These are phyloP conservation scores for Amia ocellicauda DNA, from an alignment of 2,113 vertebrate species.

Conservation along the genomic window DNA sequence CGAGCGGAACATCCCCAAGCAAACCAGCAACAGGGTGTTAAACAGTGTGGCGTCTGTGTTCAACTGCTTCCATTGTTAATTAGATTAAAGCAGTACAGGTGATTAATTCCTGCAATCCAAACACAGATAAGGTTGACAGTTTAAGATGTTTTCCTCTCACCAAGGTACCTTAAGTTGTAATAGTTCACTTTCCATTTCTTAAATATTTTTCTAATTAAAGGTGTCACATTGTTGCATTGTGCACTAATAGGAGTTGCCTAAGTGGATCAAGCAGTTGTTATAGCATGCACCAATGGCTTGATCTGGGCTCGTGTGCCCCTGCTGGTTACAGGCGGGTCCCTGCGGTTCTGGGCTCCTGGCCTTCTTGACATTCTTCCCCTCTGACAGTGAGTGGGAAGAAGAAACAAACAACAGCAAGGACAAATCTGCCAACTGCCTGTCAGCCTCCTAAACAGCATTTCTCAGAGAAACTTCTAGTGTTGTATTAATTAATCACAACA, in stretches of 20 bases:
- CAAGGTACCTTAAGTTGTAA: not conserved
- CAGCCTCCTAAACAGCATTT: no score
- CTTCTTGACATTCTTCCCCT: not conserved
- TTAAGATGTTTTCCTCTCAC: conserved; percentile 8
- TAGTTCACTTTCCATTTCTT: conserved; percentile 40
- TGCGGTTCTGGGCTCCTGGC: not conserved
- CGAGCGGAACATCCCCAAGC: no score
- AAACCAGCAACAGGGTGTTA: not conserved
- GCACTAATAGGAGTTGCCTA: conserved; percentile 30
- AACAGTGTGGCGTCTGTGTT: not conserved
- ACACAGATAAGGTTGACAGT: conserved; percentile 20
- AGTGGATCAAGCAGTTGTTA: conserved; percentile 21
- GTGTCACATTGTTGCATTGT: conserved; percentile 50
- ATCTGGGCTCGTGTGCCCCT: not conserved
- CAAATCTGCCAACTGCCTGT: not conserved
- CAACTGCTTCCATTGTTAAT: not conserved
- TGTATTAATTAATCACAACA: no score
- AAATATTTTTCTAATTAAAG: conserved; percentile 65
- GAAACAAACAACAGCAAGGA: not conserved
- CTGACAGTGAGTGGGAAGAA: not conserved
- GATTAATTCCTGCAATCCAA: not conserved
- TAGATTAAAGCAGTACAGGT: no score
- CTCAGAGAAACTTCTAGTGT: no score
- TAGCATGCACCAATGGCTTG: conserved; percentile 5
- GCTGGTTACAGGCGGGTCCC: not conserved